These are phyloP conservation scores for Odontocerum albicorne DNA, from an alignment of 2,888 invertebrate species.

Conservation along the genomic window DNA sequence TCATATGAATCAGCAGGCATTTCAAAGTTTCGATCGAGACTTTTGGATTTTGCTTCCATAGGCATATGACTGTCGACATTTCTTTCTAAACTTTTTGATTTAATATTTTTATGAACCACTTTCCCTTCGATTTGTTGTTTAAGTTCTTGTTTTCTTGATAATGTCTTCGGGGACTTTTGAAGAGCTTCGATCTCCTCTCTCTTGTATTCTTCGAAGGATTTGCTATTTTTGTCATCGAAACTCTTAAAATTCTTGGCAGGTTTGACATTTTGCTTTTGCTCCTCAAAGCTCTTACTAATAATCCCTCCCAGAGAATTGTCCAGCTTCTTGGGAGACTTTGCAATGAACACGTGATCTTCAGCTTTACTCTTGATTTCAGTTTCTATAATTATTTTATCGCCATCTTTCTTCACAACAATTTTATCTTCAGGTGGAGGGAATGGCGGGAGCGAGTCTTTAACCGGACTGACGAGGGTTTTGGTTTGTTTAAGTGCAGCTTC, in stretches of 20 bases:
- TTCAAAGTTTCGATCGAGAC: conserved; percentile 66
- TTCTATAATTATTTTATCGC: conserved; percentile 69
- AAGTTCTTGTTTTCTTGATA: conserved; percentile 61
- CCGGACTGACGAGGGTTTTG: conserved; percentile 72
- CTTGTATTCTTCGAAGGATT: conserved; percentile 63
- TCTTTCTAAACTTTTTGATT: conserved; percentile 69
- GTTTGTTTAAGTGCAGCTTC: conserved; percentile 76
- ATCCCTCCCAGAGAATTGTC: conserved; percentile 63
- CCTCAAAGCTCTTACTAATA: conserved; percentile 64
- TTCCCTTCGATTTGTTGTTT: conserved; percentile 66
- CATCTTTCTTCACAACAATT: conserved; percentile 71
- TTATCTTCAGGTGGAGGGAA: conserved; percentile 75
- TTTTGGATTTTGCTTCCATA: conserved; percentile 64
- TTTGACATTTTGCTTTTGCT: conserved; percentile 57
- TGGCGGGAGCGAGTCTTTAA: conserved; percentile 69
- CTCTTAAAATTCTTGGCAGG: conserved; percentile 62
- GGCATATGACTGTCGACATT: conserved; percentile 62
- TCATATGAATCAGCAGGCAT: conserved; percentile 47
- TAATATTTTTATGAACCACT: conserved; percentile 65
- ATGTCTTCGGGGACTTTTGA: conserved; percentile 61
- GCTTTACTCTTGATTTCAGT: conserved; percentile 74
- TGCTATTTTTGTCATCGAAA: conserved; percentile 62
- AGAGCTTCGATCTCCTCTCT: conserved; percentile 57
- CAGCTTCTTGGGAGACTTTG: conserved; percentile 72
- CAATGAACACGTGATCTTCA: conserved; percentile 75